Percentiles rank a stretch among this genome's conserved stretches.
Conservation (phyloP, 1,140 invertebrate species). For the Agrilus planipennis region DNA sequence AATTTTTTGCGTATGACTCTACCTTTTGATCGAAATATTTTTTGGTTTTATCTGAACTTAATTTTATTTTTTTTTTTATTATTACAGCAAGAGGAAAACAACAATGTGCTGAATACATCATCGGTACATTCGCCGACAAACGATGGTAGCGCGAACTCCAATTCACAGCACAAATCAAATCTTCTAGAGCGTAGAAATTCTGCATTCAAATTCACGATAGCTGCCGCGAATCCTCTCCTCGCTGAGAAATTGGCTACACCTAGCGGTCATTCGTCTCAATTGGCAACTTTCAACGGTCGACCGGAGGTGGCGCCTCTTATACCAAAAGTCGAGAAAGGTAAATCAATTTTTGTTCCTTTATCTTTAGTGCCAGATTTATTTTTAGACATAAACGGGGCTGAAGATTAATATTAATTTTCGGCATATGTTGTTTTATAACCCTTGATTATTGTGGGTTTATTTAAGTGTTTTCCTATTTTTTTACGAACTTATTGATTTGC, state of each 20-base stretch:
- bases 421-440: no score
- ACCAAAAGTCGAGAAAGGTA: conserved; percentile 34
- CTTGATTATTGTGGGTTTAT: no score
- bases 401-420: no score
- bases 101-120: conserved; percentile 26
- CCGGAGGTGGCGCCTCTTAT: conserved; percentile 29
- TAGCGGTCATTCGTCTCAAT: conserved; percentile 29
- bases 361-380: no score
- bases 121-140: conserved; percentile 15
- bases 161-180: conserved; percentile 26
- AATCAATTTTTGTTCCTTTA: no score
- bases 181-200: conserved; percentile 36
- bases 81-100: conserved; percentile 35
- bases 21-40: no score
- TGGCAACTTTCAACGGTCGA: conserved; percentile 13
- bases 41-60: no score
- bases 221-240: conserved; percentile 66
- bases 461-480: no score
- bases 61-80: conserved; percentile 3
- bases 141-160: conserved; percentile 19
- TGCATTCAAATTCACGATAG: conserved; percentile 60
- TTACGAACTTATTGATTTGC: no score
- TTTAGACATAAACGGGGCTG: no score
- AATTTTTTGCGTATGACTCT: no score
- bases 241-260: conserved; percentile 50